Percentiles rank a stretch among this genome's conserved stretches.
Evolutionary conservation across 2,888 invertebrate species (phyloP).

Genomic region (Pherbina coryleti): DNA sequence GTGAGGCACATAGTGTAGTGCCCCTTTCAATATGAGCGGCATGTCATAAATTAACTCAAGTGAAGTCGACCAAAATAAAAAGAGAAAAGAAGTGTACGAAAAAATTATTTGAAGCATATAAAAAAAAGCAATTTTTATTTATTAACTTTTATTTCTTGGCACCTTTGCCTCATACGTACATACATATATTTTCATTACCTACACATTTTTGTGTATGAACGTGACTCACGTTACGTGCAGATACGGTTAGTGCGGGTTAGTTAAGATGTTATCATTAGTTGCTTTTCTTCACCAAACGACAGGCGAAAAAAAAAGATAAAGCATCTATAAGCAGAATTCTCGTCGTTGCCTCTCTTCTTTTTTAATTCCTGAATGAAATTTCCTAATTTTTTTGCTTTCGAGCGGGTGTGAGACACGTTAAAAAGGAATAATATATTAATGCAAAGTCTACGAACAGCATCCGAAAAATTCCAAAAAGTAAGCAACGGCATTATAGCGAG

Average conservation of each 20-base stretch:
- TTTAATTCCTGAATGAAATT: conserved; percentile 1
- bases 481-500: neutral
- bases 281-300: neutral
- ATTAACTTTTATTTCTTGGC: conserved; percentile 26
- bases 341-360: neutral
- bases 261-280: conserved; percentile 15
- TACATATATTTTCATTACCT: neutral
- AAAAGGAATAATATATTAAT: neutral
- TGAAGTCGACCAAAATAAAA: conserved; percentile 4
- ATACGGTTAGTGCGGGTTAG: conserved; percentile 22
- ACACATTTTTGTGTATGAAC: neutral
- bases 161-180: neutral
- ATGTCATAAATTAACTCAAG: conserved; percentile 22
- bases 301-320: neutral
- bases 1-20: neutral
- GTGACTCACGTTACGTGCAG: conserved; percentile 30
- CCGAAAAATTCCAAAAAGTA: neutral
- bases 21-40: neutral
- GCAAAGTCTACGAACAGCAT: neutral
- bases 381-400: conserved; percentile 9
- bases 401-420: conserved; percentile 9
- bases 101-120: neutral
- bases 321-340: neutral
- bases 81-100: neutral
- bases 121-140: conserved; percentile 34